Evolutionary conservation across 2,113 vertebrate genomes (phyloP), one percentile per base, ranked within the genome.

Genomic region (Pseudopodoces humilis): DNA sequence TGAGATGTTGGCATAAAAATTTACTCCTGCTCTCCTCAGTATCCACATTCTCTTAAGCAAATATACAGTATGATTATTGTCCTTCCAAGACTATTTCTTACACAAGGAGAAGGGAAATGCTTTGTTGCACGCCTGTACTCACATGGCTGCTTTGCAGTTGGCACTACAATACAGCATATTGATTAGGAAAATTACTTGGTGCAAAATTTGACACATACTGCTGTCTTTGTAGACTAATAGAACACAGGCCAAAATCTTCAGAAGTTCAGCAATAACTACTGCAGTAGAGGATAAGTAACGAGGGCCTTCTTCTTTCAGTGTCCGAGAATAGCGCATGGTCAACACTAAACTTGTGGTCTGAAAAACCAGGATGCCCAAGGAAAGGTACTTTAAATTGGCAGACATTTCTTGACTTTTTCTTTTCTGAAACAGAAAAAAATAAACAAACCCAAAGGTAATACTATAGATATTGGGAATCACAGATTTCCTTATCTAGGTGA

Each of bases 271-370:
- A 91, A 98, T 97, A 95, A 99, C 99, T 92, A 99, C 99, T 13
- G 99, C 99, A 19, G 99, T 99, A 59, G 99, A 99, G 75, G 99
- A 99, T 50, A 99, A 98, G 97, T 99, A 99, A 31, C 99, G 99
- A 18, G 99, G 99, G 43, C 99, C 99, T 30, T 99, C 99, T 41
- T 98, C 98, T 96, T 98, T 99, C 90, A 99, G 97, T 7, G 99
- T 99, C 71, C 99, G 99, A 79, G 99, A 99, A 96, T 99, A 99
- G 58, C 99, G 99, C 99, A 99, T 99, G 53, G 99, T 99, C 90
- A 99, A 98, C 87, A 99, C 99, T 97, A 99, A 98, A 83, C 99
- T 99, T 35, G 99, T 99, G 84, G 99, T 99, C 98, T 99, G 99
- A 97, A 99, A 99, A 90, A 99, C 99, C 98, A 99, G 97, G 96